Evolutionary conservation across 2,113 vertebrate genomes (phyloP).

Genomic region (Sceloporus undulatus): DNA sequence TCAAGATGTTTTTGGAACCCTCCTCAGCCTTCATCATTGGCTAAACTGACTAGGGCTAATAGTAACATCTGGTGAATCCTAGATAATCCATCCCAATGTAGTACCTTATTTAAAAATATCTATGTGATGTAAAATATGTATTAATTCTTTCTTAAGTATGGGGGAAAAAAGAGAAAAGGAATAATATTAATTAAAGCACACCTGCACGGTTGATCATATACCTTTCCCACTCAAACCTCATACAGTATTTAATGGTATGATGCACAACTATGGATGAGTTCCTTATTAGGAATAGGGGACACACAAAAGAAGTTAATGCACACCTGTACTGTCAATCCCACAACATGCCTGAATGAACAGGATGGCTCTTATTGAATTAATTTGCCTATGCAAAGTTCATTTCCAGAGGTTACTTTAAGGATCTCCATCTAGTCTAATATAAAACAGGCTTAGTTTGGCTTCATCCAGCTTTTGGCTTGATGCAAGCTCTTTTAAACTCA

Average conservation of each 20-base stretch:
- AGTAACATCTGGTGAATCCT: too few species aligned
- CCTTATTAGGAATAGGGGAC: not conserved
- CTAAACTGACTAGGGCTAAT: too few species aligned
- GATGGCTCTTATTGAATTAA: not conserved
- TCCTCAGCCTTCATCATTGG: not conserved
- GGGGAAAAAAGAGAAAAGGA: not conserved
- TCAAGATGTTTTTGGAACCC: too few species aligned
- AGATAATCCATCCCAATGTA: too few species aligned
- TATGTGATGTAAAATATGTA: not conserved
- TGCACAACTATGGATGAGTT: not conserved
- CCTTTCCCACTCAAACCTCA: not conserved
- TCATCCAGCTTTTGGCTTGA: not conserved
- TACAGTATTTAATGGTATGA: not conserved
- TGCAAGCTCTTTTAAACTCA: not conserved
- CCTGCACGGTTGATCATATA: not conserved
- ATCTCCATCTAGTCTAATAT: constrained; percentile 12
- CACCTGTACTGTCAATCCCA: not conserved
- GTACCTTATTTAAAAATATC: not conserved
- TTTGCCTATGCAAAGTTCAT: not conserved
- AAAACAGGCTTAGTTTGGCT: constrained; percentile 13
- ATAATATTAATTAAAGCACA: not conserved
- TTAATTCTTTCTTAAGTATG: not conserved
- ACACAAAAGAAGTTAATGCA: not conserved
- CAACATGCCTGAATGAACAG: not conserved
- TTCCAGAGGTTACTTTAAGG: constrained; percentile 2